Evolutionary conservation across 1,140 invertebrate genomes (phyloP), one percentile per base, ranked within the genome.

Genomic region (Caenorhabditis latens): DNA sequence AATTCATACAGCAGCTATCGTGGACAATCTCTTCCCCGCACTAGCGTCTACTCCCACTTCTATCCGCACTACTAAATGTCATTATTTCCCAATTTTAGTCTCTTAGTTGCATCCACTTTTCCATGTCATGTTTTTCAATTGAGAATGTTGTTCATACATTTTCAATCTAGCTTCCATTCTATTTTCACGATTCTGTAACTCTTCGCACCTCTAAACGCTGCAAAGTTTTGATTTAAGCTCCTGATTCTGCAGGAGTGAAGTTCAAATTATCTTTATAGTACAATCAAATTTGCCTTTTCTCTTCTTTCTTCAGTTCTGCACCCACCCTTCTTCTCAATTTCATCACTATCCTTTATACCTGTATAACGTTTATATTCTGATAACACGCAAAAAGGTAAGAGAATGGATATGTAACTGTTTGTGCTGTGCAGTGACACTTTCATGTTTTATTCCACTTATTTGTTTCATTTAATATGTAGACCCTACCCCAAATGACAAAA

Each of bases 11-110:
- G 89, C 19, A 63, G 83, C 16, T 57, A 89, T 48, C 88, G 91
- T 48, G 88, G 90, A 14, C 89, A 91, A 32, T 90, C 90, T 19
- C 67, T 75, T 48, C 90, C 91, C 14, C 88, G 91, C 32, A 90
- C 92, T 8, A 90, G 88, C 79, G 91, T 92, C 67, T 92, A 90
- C 85, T 87, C 84, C 53, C 89, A 91, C 79, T 92, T 92, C 87
- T 92, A 92, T 61, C 91, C 91, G 61, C 91, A 92, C 86, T 92
- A 91, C 85, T 92, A 61, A 89, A 53, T 87, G 24, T 82, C 24
- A 19, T 43, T 2, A 11, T 75, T 48, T 82, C 53, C 43, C 40
- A 50, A 75, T 75, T 75, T 32, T 50, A 43, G 11, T n/a, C 13
- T 63, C 11, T 14, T 32, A 24, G 24, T 32, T 50, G 46, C 46